Conservation (phyloP, 2,888 invertebrate species). For the Cheilosia vulpina region DNA sequence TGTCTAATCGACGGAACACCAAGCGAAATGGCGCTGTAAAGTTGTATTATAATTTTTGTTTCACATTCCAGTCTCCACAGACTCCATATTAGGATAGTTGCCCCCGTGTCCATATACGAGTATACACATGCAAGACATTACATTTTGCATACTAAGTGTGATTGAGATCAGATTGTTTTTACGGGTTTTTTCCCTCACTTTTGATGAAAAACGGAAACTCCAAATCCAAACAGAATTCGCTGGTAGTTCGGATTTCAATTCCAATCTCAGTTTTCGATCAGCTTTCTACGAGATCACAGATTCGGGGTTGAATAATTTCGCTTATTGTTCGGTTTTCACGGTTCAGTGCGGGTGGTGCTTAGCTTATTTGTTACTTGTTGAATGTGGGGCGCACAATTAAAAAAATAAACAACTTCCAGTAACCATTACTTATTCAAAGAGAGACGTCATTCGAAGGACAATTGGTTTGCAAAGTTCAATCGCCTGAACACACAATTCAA, state of each 20-base stretch:
- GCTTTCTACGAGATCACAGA: constrained; percentile 68
- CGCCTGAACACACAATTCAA: constrained; percentile 53
- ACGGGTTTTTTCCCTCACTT: constrained; percentile 32
- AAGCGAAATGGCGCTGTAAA: constrained; percentile 45
- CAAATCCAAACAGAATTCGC: constrained; percentile 43
- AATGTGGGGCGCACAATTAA: constrained; percentile 14
- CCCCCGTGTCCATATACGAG: constrained; percentile 26
- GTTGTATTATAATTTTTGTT: constrained; percentile 19
- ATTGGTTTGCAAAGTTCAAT: constrained; percentile 44
- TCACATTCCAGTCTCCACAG: constrained; percentile 42
- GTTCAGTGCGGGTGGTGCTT: constrained; percentile 66
- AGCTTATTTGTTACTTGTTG: constrained; percentile 28
- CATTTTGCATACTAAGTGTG: constrained; percentile 63
- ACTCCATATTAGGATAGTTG: constrained; percentile 70
- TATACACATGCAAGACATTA: constrained; percentile 25
- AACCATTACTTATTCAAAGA: background rate
- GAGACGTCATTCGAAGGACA: constrained; percentile 28
- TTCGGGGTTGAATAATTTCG: constrained; percentile 52
- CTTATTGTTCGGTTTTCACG: constrained; percentile 25
- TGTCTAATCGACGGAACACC: constrained; percentile 21
- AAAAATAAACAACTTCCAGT: background rate
- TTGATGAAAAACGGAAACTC: constrained; percentile 48
- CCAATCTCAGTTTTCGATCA: constrained; percentile 66
- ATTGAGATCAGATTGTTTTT: constrained; percentile 15
- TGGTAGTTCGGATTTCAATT: constrained; percentile 45